Evolutionary conservation across 2,113 vertebrate genomes (phyloP).

Genomic region (Zonotrichia leucophrys): DNA sequence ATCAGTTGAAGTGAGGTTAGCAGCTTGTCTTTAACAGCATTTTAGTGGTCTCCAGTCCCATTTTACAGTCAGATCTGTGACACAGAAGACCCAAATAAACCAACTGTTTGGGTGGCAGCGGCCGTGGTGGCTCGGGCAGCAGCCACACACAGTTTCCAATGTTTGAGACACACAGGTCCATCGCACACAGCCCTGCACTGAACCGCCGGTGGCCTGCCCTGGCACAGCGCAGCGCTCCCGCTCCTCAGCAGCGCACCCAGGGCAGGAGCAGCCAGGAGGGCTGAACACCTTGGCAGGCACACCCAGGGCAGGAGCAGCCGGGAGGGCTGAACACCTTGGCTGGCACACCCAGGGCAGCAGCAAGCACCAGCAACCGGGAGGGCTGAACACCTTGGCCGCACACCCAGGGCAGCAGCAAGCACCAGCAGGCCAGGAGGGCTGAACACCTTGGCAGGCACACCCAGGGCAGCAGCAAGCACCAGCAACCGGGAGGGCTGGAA

Average conservation of each 20-base stretch:
- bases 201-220: rapidly evolving
- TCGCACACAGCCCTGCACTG: background rate
- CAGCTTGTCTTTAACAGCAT: background rate
- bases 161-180: rapidly evolving
- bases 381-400: rapidly evolving
- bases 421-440: too few species aligned
- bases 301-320: rapidly evolving
- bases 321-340: rapidly evolving
- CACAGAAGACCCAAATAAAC: background rate
- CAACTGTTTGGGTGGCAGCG: background rate
- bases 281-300: rapidly evolving
- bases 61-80: background rate
- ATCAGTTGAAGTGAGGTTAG: background rate
- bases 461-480: rapidly evolving
- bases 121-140: background rate
- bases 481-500: too few species aligned
- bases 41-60: background rate
- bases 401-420: rapidly evolving
- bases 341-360: rapidly evolving
- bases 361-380: background rate
- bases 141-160: rapidly evolving
- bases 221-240: background rate
- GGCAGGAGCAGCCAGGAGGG: rapidly evolving
- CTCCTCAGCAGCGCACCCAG: rapidly evolving
- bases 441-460: rapidly evolving